A percentile compares a stretch with the other conserved stretches of the same genome.
phyloP scores from a whole-genome alignment of 1,140 invertebrate genomes.

The Sycobia sp. region DNA sequence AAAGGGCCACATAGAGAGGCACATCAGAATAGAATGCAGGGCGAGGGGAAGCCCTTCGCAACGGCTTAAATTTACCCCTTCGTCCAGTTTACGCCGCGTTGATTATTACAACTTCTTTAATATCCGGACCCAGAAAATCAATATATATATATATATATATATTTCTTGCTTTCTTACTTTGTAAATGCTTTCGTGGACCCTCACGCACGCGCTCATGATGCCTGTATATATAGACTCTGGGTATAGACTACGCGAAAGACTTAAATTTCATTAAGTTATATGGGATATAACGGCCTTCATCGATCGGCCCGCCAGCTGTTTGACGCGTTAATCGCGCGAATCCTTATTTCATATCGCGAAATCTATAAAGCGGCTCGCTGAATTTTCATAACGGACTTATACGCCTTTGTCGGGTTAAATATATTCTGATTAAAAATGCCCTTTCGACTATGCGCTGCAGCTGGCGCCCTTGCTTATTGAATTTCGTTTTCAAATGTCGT shows the following conservation, averaged over 20 bases:
- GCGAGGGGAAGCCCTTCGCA: no score
- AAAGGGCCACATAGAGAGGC: no score
- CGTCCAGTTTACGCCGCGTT: constrained; percentile 10
- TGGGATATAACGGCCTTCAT: constrained; percentile 9
- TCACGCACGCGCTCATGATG: no score
- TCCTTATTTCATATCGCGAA: constrained; percentile 19
- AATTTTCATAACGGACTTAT: constrained; percentile 13
- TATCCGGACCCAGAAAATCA: constrained; percentile 31
- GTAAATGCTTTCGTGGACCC: no score
- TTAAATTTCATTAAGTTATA: constrained; percentile 35
- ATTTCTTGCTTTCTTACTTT: no score
- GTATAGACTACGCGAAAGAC: no score
- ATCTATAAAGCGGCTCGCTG: no score
- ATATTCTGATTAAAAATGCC: constrained; percentile 14
- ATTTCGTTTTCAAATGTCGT: no score
- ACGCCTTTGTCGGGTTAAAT: not conserved
- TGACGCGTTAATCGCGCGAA: constrained; percentile 29
- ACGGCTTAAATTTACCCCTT: constrained; percentile 27
- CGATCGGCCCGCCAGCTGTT: constrained; percentile 24
- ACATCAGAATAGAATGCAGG: no score
- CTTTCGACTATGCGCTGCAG: constrained; percentile 7
- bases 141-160: no score
- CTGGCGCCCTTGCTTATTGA: not conserved
- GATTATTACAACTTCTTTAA: constrained; percentile 34
- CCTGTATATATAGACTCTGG: no score